Conservation (phyloP, 1,140 invertebrate genomes). For the Laupala kohalensis region DNA sequence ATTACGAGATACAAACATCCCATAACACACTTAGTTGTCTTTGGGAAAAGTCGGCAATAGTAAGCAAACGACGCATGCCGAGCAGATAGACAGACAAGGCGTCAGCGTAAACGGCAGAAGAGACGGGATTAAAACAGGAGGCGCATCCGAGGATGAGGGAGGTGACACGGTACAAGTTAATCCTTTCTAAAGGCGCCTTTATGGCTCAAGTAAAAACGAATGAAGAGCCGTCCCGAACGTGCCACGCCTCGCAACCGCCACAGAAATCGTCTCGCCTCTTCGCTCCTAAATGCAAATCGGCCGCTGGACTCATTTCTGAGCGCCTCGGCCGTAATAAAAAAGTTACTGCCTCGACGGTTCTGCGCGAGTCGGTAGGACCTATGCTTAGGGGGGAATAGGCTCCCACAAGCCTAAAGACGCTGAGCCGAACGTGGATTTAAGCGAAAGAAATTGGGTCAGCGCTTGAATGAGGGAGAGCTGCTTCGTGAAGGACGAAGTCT, state of each 20-base stretch:
- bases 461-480: not conserved
- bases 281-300: not conserved
- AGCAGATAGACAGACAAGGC: too few relatives aligned
- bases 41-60: too few relatives aligned
- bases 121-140: not conserved
- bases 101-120: not conserved
- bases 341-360: not conserved
- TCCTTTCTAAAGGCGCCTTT: not conserved
- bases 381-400: not conserved
- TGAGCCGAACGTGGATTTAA: not conserved
- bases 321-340: not conserved
- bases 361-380: not conserved
- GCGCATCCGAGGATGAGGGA: not conserved
- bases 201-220: not conserved
- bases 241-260: not conserved
- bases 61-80: too few relatives aligned
- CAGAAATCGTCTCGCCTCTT: not conserved
- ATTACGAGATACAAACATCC: too few relatives aligned
- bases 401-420: not conserved
- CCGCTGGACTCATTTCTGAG: not conserved
- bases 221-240: not conserved
- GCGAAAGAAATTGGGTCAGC: not conserved
- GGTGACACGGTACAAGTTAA: not conserved
- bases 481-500: not conserved
- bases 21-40: too few relatives aligned